Percentiles rank a stretch among this genome's conserved stretches.
Evolutionary conservation across 2,888 invertebrate species (phyloP).

Genomic region (Eubasilissa splendida): DNA sequence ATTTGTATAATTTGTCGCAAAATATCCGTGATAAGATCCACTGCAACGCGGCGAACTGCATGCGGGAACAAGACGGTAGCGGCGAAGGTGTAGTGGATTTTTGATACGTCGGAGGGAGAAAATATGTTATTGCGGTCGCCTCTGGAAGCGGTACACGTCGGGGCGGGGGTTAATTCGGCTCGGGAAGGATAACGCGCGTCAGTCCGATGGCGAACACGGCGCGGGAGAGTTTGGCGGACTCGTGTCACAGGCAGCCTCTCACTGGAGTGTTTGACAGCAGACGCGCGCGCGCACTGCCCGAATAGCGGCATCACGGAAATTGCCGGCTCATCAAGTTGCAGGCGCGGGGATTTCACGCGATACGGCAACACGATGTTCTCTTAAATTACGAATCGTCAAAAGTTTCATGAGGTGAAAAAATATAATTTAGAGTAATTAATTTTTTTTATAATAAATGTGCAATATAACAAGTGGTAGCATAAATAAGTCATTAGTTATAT

Average conservation of each 20-base stretch:
- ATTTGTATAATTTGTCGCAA: slow-evolving; percentile 49
- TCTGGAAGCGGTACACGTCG: slow-evolving; percentile 40
- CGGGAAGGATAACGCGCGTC: slow-evolving; percentile 48
- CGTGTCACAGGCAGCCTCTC: slow-evolving; percentile 30
- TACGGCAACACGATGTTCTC: neutral
- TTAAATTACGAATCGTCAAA: neutral
- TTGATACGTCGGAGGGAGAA: slow-evolving; percentile 42
- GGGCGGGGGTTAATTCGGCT: slow-evolving; percentile 48
- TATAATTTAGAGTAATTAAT: too few relatives aligned
- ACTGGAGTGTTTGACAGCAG: slow-evolving; percentile 8
- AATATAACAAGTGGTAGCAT: too few relatives aligned
- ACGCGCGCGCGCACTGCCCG: slow-evolving; percentile 20
- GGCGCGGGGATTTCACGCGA: neutral
- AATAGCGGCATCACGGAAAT: too few relatives aligned
- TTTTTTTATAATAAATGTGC: too few relatives aligned
- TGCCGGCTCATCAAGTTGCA: slow-evolving; percentile 33
- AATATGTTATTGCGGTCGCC: slow-evolving; percentile 46
- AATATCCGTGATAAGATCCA: slow-evolving; percentile 46
- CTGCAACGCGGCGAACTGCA: slow-evolving; percentile 47
- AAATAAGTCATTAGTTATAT: too few relatives aligned
- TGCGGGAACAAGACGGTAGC: slow-evolving; percentile 35
- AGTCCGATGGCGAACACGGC: slow-evolving; percentile 56
- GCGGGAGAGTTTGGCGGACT: slow-evolving; percentile 42
- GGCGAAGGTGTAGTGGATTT: slow-evolving; percentile 25
- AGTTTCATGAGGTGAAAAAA: too few relatives aligned